Evolutionary conservation across 1,140 invertebrate genomes (phyloP), one percentile per base, ranked within the genome.

Genomic region (Amyelois transitella): DNA sequence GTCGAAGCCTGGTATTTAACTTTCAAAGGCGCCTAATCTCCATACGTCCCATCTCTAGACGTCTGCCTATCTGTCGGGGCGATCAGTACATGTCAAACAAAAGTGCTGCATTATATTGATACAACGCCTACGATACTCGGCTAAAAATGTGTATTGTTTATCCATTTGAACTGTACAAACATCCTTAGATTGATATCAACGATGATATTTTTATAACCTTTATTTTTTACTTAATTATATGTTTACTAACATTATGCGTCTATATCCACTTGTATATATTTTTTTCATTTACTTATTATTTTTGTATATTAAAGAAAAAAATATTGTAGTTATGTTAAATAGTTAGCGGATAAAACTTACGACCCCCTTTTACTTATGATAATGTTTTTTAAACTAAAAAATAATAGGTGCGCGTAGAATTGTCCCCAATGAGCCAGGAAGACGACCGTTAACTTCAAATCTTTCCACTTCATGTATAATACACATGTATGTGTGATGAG

Each of bases 1-100:
- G 32, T 14, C 8, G n/a, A 4, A 14, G 12, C 5, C n/a, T 38
- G 32, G 12, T 38, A 38, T 48, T 48, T 20, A 45, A 48, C 45
- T 48, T 48, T 48, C 45, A 48, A 48, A 21, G 45, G 1, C 4
- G 45, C 21, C 45, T 48, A 48, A 48, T 48, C 19, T 48, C 45
- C 19, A 21, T 12, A 48, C n/a, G 19, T 12, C 12, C 8, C 19
- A 19, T 21, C 20, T n/a, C 20, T n/a, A 20, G 45, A 21, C 17
- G 32, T 38, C 32, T 14, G 32, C 32, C 5, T 38, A 38, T 38
- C 32, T 21, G 8, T 12, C 32, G 4, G n/a, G 2, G 18, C 20
- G 45, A 48, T 48, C 45, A 48, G 20, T 21, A 48, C 19, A 48
- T 21, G 45, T 48, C 45, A 48, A 48, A 48, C 45, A 48, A 48